Base-by-base conservation (phyloP, 2,113 vertebrate genomes). In the Tretioscincus oriximinensis region DNA sequence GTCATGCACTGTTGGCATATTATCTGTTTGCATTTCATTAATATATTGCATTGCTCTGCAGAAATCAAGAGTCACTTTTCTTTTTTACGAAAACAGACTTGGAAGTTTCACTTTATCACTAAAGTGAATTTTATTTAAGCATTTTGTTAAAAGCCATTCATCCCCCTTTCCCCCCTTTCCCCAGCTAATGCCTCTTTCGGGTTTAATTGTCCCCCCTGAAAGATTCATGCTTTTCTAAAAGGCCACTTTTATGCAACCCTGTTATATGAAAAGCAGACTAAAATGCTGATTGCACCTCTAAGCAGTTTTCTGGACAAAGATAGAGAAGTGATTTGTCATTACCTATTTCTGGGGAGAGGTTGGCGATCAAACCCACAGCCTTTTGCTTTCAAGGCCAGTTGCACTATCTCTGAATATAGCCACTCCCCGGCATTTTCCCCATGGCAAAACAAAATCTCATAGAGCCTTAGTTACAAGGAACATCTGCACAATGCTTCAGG, bases 21-120 rank as follows among this genome's bases (percentile, higher is more conserved):
- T 65, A 41, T 66, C 61, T 47, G 49, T 83, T 78, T 83, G 12
- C 76, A 83, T 73, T 68, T 74, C 64, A 69, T 84, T n/a, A 74
- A 6, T 79, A n/a, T 73, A 69, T 79, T 79, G 35, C 41, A 63
- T 41, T 72, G 67, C 24, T 82, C 20, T 45, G 16, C 71, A 78
- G 82, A 78, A 84, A 68, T 41, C 70, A 29, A 60, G 35, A 49
- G 65, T 51, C 26, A 28, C 51, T 47, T 73, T 71, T 35, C 20
- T 4, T 51, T 51, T 58, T 58, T 58, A 18, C 4, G 18, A 31
- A 83, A 82, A 65, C n/a, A 47, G 49, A 74, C 69, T 63, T 18
- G 9, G 45, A 60, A 31, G 68, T 8, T 4, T 26, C 21, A 45
- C 24, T 21, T 9, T 72, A 45, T 69, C 60, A 76, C 74, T 31